Conservation (phyloP, 2,113 vertebrate species). For the Rhinolophus sinicus region DNA sequence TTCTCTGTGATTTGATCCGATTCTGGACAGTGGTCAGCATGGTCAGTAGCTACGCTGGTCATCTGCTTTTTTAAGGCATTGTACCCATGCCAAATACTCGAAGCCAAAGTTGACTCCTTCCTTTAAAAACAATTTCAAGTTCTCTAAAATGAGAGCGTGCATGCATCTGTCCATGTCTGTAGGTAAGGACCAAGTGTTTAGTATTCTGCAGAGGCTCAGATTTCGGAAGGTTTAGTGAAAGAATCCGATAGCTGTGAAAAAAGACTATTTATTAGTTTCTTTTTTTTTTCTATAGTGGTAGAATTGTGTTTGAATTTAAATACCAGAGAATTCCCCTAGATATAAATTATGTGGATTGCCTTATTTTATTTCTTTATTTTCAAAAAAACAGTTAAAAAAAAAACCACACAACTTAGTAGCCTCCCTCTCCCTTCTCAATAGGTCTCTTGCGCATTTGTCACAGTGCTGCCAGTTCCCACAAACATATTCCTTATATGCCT, state of each 20-base stretch:
- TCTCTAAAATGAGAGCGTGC: slow-evolving; percentile 56
- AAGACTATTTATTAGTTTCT: slow-evolving; percentile 39
- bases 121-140: slow-evolving; percentile 22
- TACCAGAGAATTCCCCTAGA: slow-evolving; percentile 57
- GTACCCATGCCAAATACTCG: slow-evolving; percentile 32
- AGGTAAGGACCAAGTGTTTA: neutral
- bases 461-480: slow-evolving; percentile 34
- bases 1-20: slow-evolving; percentile 84
- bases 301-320: slow-evolving; percentile 50
- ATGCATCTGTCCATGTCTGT: slow-evolving; percentile 69
- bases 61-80: slow-evolving; percentile 81
- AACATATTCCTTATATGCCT: neutral
- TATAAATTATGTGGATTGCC: slow-evolving; percentile 48
- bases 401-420: slow-evolving; percentile 8
- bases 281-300: neutral
- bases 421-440: slow-evolving; percentile 65
- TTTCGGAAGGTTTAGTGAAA: slow-evolving; percentile 57
- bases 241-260: slow-evolving; percentile 50
- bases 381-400: slow-evolving; percentile 68
- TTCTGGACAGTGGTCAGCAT: slow-evolving; percentile 90
- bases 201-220: neutral
- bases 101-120: slow-evolving; percentile 49
- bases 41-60: slow-evolving; percentile 86
- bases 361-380: slow-evolving; percentile 66
- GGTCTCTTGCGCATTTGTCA: slow-evolving; percentile 58